Percentiles rank a stretch among this genome's conserved stretches.
phyloP scores from a whole-genome alignment of 1,140 invertebrate species.

The Papilio helenus region DNA sequence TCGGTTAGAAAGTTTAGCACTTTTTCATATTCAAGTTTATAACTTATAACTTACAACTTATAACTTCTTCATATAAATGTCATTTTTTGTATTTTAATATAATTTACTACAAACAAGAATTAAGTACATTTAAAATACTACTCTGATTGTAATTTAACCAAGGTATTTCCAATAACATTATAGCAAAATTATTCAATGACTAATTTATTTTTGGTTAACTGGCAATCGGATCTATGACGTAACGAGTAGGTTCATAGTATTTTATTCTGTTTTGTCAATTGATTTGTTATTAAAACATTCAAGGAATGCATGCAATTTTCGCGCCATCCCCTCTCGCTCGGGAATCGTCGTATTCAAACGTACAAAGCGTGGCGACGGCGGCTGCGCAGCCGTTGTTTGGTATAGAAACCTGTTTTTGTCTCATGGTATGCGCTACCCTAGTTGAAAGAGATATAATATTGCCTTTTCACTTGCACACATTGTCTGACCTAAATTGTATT shows the following conservation, averaged over 20 bases:
- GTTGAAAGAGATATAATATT: constrained; percentile 58
- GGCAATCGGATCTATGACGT: not conserved
- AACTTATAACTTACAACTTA: too few species aligned
- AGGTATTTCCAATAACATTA: too few species aligned
- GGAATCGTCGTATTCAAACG: constrained; percentile 6
- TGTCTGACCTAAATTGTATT: constrained; percentile 45
- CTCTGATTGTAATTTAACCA: too few species aligned
- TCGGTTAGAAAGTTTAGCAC: not conserved
- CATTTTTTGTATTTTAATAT: too few species aligned
- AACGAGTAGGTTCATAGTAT: not conserved
- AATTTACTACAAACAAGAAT: too few species aligned
- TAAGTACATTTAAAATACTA: too few species aligned
- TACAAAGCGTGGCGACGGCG: constrained; percentile 39
- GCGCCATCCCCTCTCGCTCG: constrained; percentile 47
- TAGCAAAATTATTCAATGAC: not conserved
- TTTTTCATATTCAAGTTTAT: too few species aligned
- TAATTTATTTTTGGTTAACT: not conserved
- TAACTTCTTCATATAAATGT: not conserved
- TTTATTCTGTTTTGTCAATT: not conserved
- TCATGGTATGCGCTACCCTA: constrained; percentile 72
- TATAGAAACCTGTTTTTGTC: constrained; percentile 75
- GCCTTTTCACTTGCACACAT: constrained; percentile 59
- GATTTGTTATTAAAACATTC: not conserved
- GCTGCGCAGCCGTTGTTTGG: constrained; percentile 69
- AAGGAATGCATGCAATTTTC: constrained; percentile 43